These are phyloP conservation scores for Brassicogethes aeneus DNA, from an alignment of 2,888 invertebrate species.

Conservation along the genomic window DNA sequence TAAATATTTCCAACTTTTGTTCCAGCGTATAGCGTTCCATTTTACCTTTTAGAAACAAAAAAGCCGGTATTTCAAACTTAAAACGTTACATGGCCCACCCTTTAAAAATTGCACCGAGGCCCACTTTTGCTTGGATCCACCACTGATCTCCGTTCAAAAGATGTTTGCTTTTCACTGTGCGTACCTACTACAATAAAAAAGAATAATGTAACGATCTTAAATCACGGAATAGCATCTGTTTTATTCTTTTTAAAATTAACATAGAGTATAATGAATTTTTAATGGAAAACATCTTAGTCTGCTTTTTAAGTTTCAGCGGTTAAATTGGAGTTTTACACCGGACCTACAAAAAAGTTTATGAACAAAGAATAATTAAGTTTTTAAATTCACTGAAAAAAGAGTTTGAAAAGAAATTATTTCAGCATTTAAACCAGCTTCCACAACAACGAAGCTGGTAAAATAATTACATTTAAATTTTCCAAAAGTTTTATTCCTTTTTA, in stretches of 20 bases:
- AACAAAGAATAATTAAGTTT: slow-evolving; percentile 7
- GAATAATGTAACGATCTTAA: slow-evolving; percentile 12
- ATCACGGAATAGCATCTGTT: slow-evolving; percentile 17
- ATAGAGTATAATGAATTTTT: slow-evolving; percentile 25
- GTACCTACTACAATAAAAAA: slow-evolving; percentile 7
- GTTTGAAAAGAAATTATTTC: not conserved
- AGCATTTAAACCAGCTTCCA: not conserved
- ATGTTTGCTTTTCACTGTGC: no score
- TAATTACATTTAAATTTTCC: no score
- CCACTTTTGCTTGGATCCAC: no score
- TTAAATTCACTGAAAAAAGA: not conserved
- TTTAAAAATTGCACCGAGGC: no score
- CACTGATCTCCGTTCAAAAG: no score
- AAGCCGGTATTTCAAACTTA: no score
- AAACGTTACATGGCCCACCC: no score
- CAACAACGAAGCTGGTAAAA: no score
- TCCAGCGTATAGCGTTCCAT: no score
- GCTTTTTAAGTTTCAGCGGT: slow-evolving; percentile 4
- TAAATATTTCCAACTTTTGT: no score
- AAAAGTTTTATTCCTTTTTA: no score
- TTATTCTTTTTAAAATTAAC: slow-evolving; percentile 17
- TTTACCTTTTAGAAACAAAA: no score
- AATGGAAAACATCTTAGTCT: slow-evolving; percentile 16
- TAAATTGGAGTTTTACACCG: slow-evolving; percentile 6
- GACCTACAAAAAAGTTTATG: slow-evolving; percentile 4